Percentiles rank a stretch among this genome's conserved stretches.
These are phyloP conservation scores for Macrocentrus cingulum DNA, from an alignment of 1,140 invertebrate species.

Conservation along the genomic window DNA sequence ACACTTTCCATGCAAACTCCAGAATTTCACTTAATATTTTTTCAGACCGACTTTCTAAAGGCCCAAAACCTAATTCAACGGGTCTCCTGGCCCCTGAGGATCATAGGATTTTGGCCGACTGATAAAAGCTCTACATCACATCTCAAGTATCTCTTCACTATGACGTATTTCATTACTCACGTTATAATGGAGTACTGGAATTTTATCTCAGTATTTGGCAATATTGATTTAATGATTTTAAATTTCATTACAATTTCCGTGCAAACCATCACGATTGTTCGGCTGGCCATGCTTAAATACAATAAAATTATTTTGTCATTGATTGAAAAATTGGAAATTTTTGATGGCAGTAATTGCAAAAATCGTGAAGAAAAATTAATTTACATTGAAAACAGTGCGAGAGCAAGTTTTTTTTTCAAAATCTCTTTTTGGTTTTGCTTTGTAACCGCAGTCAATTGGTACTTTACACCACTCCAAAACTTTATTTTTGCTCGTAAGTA, in stretches of 20 bases:
- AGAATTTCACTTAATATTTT: neutral
- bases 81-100: neutral
- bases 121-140: neutral
- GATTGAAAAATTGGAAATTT: neutral
- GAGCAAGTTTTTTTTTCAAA: neutral
- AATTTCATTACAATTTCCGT: conserved; percentile 17
- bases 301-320: neutral
- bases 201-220: conserved; percentile 14
- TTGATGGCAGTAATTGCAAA: conserved; percentile 2
- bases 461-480: neutral
- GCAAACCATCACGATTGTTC: neutral
- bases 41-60: neutral
- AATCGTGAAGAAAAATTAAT: neutral
- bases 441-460: neutral
- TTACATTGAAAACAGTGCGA: neutral
- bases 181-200: conserved; percentile 7
- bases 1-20: no score
- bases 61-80: neutral
- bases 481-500: conserved; percentile 3
- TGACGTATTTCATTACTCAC: neutral
- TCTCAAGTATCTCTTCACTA: neutral
- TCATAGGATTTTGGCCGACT: neutral
- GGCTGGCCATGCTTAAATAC: conserved; percentile 3
- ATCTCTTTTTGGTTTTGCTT: neutral
- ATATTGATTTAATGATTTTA: conserved; percentile 15